phyloP scores from a whole-genome alignment of 2,113 vertebrate species.

The Archilochus colubris region DNA sequence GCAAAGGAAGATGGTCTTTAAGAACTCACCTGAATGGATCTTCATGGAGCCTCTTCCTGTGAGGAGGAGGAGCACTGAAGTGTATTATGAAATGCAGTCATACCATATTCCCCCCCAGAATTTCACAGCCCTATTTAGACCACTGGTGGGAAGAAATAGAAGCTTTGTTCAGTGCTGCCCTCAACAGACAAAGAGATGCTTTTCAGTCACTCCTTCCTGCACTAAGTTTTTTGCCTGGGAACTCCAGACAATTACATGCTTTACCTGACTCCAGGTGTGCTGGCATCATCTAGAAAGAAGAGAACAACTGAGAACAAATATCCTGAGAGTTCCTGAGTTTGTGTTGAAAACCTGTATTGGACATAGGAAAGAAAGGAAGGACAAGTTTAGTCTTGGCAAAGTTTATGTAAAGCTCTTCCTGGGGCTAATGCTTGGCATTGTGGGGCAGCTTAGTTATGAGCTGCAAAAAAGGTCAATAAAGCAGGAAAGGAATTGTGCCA shows the following conservation, averaged over 20 bases:
- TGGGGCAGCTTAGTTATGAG: neutral
- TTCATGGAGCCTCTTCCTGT: neutral
- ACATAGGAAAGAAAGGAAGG: neutral
- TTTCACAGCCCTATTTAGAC: neutral
- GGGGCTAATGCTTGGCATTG: neutral
- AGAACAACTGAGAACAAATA: neutral
- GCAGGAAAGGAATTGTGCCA: neutral
- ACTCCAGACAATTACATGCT: neutral
- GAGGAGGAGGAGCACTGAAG: neutral
- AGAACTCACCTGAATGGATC: neutral
- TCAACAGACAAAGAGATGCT: fast-evolving
- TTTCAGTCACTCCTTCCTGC: neutral
- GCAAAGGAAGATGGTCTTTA: neutral
- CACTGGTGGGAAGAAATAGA: neutral
- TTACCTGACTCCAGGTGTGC: neutral
- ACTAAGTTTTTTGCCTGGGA: neutral
- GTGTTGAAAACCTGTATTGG: neutral
- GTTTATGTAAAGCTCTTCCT: neutral
- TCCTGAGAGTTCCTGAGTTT: neutral
- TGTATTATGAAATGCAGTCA: neutral
- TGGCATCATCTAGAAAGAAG: neutral
- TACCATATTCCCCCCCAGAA: neutral
- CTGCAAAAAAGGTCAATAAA: neutral
- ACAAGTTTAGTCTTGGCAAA: neutral
- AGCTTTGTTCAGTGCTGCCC: neutral